Base-by-base conservation (phyloP, 1,140 invertebrate species). In the Bicyclus anynana region DNA sequence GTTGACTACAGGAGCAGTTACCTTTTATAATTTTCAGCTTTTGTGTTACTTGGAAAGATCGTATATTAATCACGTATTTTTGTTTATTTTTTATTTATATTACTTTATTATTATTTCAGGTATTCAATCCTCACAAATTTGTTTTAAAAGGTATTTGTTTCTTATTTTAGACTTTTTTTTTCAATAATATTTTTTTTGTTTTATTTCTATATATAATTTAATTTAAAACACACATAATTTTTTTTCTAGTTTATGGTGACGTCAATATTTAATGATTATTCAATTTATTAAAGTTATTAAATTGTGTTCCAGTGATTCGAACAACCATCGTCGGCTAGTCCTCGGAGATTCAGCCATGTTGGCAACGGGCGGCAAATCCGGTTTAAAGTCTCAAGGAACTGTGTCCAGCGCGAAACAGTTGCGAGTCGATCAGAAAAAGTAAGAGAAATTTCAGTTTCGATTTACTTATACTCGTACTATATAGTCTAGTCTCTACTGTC, bases 261-360 rank as follows among this genome's bases (percentile, higher is more conserved):
- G n/a, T n/a, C n/a, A n/a, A n/a, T n/a, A n/a, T n/a, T n/a, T n/a
- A n/a, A n/a, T n/a, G n/a, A n/a, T n/a, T n/a, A n/a, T n/a, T n/a
- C n/a, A n/a, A n/a, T n/a, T n/a, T 26, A 26, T 26, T 26, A 26
- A 33, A 6, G 29, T 33, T 12, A 12, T 33, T 1, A 33, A 33
- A 27, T 37, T 1, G 6, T n/a, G 13, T 16, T 14, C 1, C 73
- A 96, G 95, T 72, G 96, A 98, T 80, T 97, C 96, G 1, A 97
- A 97, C 72, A 97, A 97, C 87, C 96, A 98, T 73, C 91, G 97
- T 18, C 89, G 97, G 48, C 90, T 97, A 10, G 73, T 76, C 68
- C 82, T 97, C 40, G 96, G 96, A 21, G 97, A 98, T 85, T 97
- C 96, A 0, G 96, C 96, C 1, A 95, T 97, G 90, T 92, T 97